Conservation (phyloP, 1,140 invertebrate species). For the Drosophila lini region DNA sequence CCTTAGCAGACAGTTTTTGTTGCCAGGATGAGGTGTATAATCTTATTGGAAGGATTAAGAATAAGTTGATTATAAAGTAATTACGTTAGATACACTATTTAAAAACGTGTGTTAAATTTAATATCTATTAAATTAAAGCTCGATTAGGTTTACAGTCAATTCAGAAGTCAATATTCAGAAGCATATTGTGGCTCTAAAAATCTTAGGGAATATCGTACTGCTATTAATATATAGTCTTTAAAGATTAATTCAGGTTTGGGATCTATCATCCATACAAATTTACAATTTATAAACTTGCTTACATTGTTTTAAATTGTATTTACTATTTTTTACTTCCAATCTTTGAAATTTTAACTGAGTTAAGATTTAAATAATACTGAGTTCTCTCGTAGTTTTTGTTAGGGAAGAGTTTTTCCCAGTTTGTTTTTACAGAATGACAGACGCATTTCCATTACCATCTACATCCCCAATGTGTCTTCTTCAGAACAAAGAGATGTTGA, state of each 20-base stretch:
- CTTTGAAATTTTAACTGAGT: background rate
- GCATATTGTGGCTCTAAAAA: no score
- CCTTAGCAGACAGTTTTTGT: background rate
- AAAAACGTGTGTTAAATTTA: no score
- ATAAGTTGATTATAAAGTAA: background rate
- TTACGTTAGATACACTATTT: no score
- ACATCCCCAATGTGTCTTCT: background rate
- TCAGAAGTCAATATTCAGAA: no score
- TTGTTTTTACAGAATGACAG: background rate
- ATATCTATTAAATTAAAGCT: no score
- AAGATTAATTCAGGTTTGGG: no score
- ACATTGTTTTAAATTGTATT: background rate
- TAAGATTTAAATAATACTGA: background rate
- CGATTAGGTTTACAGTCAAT: no score
- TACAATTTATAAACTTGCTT: no score
- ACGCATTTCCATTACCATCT: background rate
- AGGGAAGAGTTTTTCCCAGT: background rate
- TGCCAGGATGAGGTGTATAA: background rate
- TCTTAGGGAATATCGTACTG: no score
- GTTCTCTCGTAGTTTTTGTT: background rate
- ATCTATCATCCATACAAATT: no score
- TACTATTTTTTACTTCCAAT: background rate
- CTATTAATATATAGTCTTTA: no score
- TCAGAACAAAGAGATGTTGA: slow-evolving; percentile 26
- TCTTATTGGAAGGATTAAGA: background rate